phyloP scores from a whole-genome alignment of 1,140 invertebrate species.

The Daktulosphaira vitifoliae region DNA sequence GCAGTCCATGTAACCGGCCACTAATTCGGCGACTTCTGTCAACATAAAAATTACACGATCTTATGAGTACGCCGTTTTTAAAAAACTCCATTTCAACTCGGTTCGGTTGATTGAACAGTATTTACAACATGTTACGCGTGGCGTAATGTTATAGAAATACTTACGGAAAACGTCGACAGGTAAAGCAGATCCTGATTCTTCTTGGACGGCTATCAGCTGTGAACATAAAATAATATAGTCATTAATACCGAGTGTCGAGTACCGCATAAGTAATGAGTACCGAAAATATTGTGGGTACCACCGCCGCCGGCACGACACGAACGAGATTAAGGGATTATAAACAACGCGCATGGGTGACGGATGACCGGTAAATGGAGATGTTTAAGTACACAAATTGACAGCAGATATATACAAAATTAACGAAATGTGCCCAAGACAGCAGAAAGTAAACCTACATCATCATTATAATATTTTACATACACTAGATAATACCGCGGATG shows the following conservation, averaged over 20 bases:
- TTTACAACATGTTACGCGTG: too few species aligned
- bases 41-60: not conserved
- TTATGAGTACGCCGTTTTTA: not conserved
- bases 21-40: slow-evolving; percentile 38
- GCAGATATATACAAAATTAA: not conserved
- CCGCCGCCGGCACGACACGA: not conserved
- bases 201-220: slow-evolving; percentile 25
- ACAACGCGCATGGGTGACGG: not conserved
- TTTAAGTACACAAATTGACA: too few species aligned
- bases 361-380: not conserved
- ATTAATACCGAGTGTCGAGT: not conserved
- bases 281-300: not conserved
- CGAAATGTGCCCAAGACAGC: not conserved
- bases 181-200: slow-evolving; percentile 24
- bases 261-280: not conserved
- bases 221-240: not conserved
- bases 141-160: slow-evolving; percentile 4
- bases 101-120: too few species aligned
- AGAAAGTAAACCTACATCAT: too few species aligned
- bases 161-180: slow-evolving; percentile 25
- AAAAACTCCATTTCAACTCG: too few species aligned
- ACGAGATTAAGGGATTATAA: slow-evolving; percentile 20
- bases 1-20: slow-evolving; percentile 44
- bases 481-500: too few species aligned
- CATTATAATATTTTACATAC: too few species aligned